Conservation (phyloP, 2,113 vertebrate species). For the Zapornia atra region DNA sequence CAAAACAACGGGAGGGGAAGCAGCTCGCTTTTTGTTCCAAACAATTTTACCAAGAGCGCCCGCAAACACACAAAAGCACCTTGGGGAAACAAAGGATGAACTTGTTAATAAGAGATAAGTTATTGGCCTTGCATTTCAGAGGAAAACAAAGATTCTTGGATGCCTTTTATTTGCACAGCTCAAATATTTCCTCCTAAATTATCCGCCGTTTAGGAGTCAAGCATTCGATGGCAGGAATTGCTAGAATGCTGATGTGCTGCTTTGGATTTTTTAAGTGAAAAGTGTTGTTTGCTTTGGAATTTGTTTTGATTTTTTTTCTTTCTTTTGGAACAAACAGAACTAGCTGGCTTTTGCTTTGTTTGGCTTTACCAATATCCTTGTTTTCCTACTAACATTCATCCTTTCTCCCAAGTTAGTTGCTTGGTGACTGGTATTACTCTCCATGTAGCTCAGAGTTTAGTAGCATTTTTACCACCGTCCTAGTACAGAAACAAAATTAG, state of each 20-base stretch:
- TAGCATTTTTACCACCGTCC: neutral
- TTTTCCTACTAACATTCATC: neutral
- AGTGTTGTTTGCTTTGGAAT: constrained; percentile 43
- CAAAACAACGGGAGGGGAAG: constrained; percentile 62
- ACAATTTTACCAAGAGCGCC: constrained; percentile 10
- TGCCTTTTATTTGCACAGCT: neutral
- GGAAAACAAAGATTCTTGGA: constrained; percentile 18
- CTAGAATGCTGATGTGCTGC: constrained; percentile 1
- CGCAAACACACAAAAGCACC: neutral
- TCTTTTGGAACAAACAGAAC: neutral
- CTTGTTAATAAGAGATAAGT: constrained; percentile 57
- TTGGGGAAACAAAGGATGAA: constrained; percentile 39
- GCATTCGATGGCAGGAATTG: constrained; percentile 25
- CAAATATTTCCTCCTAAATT: constrained; percentile 21
- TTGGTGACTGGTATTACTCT: constrained; percentile 5
- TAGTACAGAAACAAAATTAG: neutral
- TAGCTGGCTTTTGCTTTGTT: neutral
- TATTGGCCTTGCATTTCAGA: constrained; percentile 37
- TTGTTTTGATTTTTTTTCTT: neutral
- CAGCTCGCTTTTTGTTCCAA: constrained; percentile 48
- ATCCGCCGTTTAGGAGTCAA: neutral
- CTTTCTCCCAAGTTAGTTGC: neutral
- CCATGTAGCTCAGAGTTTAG: neutral
- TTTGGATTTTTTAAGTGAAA: constrained; percentile 8
- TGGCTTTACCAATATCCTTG: neutral